phyloP scores from a whole-genome alignment of 2,888 invertebrate genomes.

The Leptarthrus brevirostris region DNA sequence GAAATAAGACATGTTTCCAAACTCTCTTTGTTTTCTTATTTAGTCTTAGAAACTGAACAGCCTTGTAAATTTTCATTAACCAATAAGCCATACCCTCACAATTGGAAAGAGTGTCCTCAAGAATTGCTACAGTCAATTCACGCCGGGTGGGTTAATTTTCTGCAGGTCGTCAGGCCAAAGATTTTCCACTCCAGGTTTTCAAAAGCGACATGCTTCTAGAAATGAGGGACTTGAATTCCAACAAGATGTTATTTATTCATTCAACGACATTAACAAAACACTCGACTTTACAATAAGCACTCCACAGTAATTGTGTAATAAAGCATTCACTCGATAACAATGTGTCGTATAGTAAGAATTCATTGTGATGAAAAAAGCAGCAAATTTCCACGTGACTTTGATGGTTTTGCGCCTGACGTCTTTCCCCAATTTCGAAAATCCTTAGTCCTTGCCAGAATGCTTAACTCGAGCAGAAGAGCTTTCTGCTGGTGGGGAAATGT shows the following conservation, averaged over 20 bases:
- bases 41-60: too few species aligned
- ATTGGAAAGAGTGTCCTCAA: too few species aligned
- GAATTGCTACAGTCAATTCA: too few species aligned
- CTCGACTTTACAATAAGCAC: conserved; percentile 21
- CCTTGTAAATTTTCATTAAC: too few species aligned
- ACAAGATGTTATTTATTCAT: conserved; percentile 20
- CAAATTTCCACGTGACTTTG: conserved; percentile 36
- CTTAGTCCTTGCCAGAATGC: too few species aligned
- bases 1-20: too few species aligned
- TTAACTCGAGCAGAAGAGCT: too few species aligned
- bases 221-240: neutral
- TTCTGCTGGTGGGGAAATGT: conserved; percentile 26
- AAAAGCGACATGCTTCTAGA: neutral
- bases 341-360: conserved; percentile 20
- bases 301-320: conserved; percentile 37
- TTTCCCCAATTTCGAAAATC: conserved; percentile 44
- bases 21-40: too few species aligned
- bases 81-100: too few species aligned
- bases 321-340: conserved; percentile 40
- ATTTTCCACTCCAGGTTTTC: neutral
- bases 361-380: conserved; percentile 17
- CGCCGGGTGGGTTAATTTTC: neutral
- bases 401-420: neutral
- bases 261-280: conserved; percentile 42
- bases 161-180: neutral